A percentile compares a stretch with the other conserved stretches of the same genome.
These are phyloP conservation scores for Macquaria ambigua DNA, from an alignment of 2,113 vertebrate genomes.

Conservation along the genomic window DNA sequence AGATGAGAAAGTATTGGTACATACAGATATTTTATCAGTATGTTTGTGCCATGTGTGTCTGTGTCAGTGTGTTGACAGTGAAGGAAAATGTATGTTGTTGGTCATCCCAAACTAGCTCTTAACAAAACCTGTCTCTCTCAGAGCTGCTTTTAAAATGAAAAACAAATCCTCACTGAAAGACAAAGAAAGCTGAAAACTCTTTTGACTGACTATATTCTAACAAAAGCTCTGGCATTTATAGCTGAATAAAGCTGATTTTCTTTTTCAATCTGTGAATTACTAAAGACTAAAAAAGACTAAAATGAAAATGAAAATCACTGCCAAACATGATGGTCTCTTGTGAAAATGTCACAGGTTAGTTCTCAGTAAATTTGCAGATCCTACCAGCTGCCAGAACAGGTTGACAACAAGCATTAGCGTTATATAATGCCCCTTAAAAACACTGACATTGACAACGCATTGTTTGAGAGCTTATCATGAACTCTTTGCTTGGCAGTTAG, in stretches of 20 bases:
- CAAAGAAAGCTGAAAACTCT: neutral
- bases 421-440: neutral
- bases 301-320: neutral
- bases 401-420: neutral
- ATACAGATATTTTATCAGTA: neutral
- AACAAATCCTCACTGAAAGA: neutral
- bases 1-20: neutral
- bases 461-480: neutral
- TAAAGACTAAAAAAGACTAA: neutral
- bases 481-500: conserved; percentile 2
- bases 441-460: neutral
- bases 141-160: neutral
- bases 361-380: conserved; percentile 3
- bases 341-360: neutral
- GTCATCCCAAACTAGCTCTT: neutral
- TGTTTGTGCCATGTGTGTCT: neutral
- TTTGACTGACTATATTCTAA: neutral
- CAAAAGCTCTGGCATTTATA: neutral
- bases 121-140: neutral
- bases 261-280: neutral
- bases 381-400: neutral
- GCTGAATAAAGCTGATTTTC: neutral
- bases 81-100: neutral
- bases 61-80: neutral
- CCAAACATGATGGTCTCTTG: neutral